Conservation (phyloP, 64 coral and sea anemone species). For the Montipora sp. region DNA sequence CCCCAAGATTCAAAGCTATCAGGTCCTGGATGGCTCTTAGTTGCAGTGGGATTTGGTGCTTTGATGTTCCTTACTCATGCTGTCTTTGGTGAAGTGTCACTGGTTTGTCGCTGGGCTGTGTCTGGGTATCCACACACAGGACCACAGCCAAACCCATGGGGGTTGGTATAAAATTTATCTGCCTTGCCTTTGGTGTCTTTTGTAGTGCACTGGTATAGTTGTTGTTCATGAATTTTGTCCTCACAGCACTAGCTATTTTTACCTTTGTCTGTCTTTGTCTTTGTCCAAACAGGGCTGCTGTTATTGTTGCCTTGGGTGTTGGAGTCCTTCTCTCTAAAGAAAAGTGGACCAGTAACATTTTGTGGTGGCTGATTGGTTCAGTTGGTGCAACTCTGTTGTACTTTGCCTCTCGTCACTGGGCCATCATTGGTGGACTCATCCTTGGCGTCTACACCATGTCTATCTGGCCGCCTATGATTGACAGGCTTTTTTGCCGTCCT, state of each 20-base stretch:
- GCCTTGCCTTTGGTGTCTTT: background rate
- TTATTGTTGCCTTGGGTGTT: constrained; percentile 67
- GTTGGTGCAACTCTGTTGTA: constrained; percentile 81
- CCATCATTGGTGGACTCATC: constrained; percentile 75
- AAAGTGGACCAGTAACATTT: constrained; percentile 69
- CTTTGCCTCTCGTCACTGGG: constrained; percentile 74
- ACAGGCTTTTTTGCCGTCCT: constrained; percentile 88
- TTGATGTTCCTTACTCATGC: constrained; percentile 85
- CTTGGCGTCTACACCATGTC: constrained; percentile 88
- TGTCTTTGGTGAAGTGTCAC: constrained; percentile 96
- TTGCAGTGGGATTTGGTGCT: constrained; percentile 87
- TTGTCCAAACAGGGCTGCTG: constrained; percentile 59
- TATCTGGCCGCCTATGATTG: constrained; percentile 95
- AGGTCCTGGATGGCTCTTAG: constrained; percentile 82
- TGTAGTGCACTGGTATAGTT: no score
- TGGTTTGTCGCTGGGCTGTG: constrained; percentile 90
- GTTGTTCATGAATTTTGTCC: no score
- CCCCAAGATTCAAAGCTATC: constrained; percentile 63
- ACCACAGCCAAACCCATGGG: constrained; percentile 93
- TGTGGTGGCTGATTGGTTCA: constrained; percentile 84
- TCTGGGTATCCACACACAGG: constrained; percentile 80
- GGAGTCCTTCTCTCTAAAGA: constrained; percentile 79
- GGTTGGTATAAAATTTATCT: constrained; percentile 64
- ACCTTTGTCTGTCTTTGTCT: background rate
- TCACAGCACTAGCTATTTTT: background rate